Evolutionary conservation across 1,140 invertebrate species (phyloP).

Genomic region (Neuroterus valhalla): DNA sequence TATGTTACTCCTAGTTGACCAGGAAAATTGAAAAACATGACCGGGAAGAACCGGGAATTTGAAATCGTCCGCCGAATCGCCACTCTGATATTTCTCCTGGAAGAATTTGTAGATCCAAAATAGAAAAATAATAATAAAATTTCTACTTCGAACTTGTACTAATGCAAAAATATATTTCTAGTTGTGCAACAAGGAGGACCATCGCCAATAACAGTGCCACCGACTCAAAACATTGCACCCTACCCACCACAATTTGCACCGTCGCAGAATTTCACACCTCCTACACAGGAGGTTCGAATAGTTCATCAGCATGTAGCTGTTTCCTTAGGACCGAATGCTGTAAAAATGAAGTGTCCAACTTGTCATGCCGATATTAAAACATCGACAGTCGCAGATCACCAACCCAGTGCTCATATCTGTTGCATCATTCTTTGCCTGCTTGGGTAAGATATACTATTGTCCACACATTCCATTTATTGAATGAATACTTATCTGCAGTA

Average conservation of each 20-base stretch:
- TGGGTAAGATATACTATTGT: conserved; percentile 58
- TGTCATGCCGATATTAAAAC: conserved; percentile 70
- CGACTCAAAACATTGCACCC: conserved; percentile 40
- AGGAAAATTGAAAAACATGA: no score
- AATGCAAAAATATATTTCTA: conserved; percentile 43
- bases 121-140: no score
- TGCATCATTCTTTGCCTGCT: conserved; percentile 71
- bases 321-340: conserved; percentile 59
- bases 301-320: conserved; percentile 61
- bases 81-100: no score
- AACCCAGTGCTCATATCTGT: conserved; percentile 69
- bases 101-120: no score
- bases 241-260: conserved; percentile 41
- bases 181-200: conserved; percentile 45
- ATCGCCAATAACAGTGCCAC: conserved; percentile 52
- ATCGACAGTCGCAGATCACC: conserved; percentile 69
- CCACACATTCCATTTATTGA: background rate
- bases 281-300: conserved; percentile 59
- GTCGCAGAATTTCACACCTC: conserved; percentile 47
- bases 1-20: no score
- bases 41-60: no score
- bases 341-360: conserved; percentile 70
- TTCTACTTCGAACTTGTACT: background rate
- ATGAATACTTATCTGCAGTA: background rate
- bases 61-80: no score